Evolutionary conservation across 1,140 invertebrate species (phyloP).

Genomic region (Temnothorax longispinosus): DNA sequence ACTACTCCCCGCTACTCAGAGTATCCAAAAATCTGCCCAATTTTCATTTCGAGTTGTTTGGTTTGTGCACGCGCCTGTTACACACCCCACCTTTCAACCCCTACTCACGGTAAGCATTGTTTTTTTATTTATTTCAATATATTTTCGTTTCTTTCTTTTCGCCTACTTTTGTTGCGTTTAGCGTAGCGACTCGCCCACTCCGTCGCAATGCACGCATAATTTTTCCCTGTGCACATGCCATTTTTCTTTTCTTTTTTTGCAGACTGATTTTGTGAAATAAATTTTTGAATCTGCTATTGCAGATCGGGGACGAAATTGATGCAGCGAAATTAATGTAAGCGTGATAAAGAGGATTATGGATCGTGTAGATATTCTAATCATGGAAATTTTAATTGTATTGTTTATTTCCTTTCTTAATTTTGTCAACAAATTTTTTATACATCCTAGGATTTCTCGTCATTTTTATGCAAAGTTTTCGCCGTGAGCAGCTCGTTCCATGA

Average conservation of each 20-base stretch:
- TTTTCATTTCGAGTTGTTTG: constrained; percentile 87
- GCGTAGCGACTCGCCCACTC: constrained; percentile 49
- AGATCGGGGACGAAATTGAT: background rate
- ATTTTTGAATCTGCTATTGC: constrained; percentile 29
- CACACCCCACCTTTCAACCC: constrained; percentile 85
- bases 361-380: background rate
- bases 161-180: constrained; percentile 72
- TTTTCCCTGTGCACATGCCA: constrained; percentile 67
- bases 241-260: constrained; percentile 51
- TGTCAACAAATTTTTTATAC: background rate
- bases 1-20: constrained; percentile 69
- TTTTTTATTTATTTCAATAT: constrained; percentile 85
- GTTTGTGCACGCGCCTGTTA: constrained; percentile 86
- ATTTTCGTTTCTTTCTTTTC: constrained; percentile 80
- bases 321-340: background rate
- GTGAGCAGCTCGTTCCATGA: background rate
- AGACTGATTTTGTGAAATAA: background rate
- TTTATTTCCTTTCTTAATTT: background rate
- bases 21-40: constrained; percentile 83
- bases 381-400: background rate
- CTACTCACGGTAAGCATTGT: constrained; percentile 86
- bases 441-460: background rate
- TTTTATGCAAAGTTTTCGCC: background rate
- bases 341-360: constrained; percentile 6
- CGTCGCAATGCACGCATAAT: constrained; percentile 62